These are phyloP conservation scores for Cranoglanis bouderius DNA, from an alignment of 2,113 vertebrate genomes.

Conservation along the genomic window DNA sequence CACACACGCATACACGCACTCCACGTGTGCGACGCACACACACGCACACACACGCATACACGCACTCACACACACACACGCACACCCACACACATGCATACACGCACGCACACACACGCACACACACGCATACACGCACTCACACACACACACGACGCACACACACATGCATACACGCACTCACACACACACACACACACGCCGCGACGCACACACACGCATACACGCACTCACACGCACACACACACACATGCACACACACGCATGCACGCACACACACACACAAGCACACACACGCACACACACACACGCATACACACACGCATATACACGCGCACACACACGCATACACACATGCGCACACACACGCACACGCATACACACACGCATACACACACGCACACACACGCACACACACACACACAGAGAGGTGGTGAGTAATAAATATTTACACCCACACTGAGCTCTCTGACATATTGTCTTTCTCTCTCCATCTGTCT, in stretches of 20 bases:
- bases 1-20: neutral
- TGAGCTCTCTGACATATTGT: neutral
- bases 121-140: neutral
- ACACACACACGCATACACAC: neutral
- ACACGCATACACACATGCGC: neutral
- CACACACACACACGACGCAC: neutral
- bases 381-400: neutral
- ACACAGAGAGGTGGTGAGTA: neutral
- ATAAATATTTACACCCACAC: slow-evolving; percentile 24
- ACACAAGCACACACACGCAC: neutral
- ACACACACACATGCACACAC: neutral
- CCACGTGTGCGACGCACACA: too few species aligned
- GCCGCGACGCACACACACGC: neutral
- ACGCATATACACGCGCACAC: neutral
- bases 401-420: neutral
- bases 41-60: neutral
- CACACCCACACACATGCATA: neutral
- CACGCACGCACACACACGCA: neutral
- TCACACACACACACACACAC: too few species aligned
- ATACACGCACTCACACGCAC: neutral
- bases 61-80: neutral
- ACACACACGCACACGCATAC: neutral
- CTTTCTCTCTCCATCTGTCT: neutral
- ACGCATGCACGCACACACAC: neutral
- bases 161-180: too few species aligned